Evolutionary conservation across 2,113 vertebrate genomes (phyloP).

Genomic region (Larimichthys crocea): DNA sequence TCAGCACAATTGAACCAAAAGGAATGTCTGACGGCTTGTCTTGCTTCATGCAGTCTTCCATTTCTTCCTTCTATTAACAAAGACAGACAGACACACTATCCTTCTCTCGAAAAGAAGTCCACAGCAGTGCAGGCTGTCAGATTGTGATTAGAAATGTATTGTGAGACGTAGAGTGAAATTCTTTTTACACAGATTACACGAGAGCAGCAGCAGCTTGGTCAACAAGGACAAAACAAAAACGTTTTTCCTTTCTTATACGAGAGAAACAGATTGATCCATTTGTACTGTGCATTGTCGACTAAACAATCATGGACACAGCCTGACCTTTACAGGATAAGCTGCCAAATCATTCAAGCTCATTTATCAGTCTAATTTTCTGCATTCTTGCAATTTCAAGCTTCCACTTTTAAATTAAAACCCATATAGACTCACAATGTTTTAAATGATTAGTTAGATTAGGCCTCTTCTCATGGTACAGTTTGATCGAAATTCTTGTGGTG

Average conservation of each 20-base stretch:
- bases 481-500: not conserved
- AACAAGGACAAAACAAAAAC: not conserved
- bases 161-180: constrained; percentile 27
- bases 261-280: constrained; percentile 8
- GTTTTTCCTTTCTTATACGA: not conserved
- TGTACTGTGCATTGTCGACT: not conserved
- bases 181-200: not conserved
- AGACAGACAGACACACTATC: constrained; percentile 12
- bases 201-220: not conserved
- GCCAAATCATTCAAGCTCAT: not conserved
- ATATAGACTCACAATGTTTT: not conserved
- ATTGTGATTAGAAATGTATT: constrained; percentile 3
- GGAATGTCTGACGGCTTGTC: constrained; percentile 21
- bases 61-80: constrained; percentile 37
- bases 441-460: not conserved
- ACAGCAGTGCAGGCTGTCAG: constrained; percentile 7
- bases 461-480: not conserved
- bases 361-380: not conserved
- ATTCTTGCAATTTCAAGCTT: not conserved
- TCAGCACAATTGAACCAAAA: constrained; percentile 23
- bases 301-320: not conserved
- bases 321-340: constrained; percentile 4
- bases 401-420: not conserved
- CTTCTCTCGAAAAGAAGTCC: not conserved
- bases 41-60: constrained; percentile 25